Evolutionary conservation across 2,888 invertebrate species (phyloP).

Genomic region (Danaus chrysippus): DNA sequence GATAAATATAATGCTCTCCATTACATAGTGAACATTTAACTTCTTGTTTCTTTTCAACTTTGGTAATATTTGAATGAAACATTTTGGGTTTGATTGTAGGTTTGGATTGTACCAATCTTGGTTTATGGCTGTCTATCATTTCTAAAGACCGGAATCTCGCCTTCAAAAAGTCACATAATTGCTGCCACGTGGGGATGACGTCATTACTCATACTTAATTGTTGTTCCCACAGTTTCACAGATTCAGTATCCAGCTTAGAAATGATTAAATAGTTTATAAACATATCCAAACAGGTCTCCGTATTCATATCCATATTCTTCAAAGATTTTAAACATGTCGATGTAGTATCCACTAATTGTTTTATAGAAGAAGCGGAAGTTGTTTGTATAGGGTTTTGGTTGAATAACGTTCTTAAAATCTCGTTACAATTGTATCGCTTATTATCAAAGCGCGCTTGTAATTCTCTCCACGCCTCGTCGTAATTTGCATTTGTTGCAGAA

Average conservation of each 20-base stretch:
- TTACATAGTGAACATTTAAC: too few relatives aligned
- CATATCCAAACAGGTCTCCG: constrained; percentile 27
- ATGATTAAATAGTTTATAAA: constrained; percentile 28
- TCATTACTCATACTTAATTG: too few relatives aligned
- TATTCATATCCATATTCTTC: constrained; percentile 25
- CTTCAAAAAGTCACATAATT: constrained; percentile 24
- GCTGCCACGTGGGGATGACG: constrained; percentile 21
- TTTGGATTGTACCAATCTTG: constrained; percentile 6
- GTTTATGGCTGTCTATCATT: constrained; percentile 11
- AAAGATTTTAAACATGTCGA: constrained; percentile 24
- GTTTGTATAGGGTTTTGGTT: constrained; percentile 26
- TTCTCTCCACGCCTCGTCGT: constrained; percentile 30
- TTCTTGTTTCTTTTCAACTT: too few relatives aligned
- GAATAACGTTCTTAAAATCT: constrained; percentile 32
- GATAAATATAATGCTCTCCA: too few relatives aligned
- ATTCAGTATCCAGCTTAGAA: constrained; percentile 30
- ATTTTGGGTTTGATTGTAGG: neutral
- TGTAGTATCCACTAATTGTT: too few relatives aligned
- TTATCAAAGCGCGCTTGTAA: constrained; percentile 30
- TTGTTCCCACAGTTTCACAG: constrained; percentile 33
- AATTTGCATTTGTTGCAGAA: constrained; percentile 27
- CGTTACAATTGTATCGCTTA: constrained; percentile 26
- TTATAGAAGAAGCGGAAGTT: constrained; percentile 31
- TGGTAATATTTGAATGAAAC: too few relatives aligned
- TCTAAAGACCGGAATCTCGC: constrained; percentile 29